These are phyloP conservation scores for Phoxinus phoxinus DNA, from an alignment of 2,113 vertebrate species.

Conservation along the genomic window DNA sequence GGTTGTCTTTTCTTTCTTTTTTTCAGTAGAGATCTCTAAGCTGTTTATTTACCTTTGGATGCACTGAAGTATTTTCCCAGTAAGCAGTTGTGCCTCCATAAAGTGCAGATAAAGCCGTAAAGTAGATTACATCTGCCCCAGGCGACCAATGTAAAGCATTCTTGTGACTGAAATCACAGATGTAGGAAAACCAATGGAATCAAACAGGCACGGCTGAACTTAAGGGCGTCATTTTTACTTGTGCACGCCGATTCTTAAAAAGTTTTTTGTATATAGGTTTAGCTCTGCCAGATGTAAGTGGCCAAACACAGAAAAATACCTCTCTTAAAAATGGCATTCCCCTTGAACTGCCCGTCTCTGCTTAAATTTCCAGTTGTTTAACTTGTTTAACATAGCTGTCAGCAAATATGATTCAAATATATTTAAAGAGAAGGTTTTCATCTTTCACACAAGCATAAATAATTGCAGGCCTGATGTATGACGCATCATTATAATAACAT, in stretches of 20 bases:
- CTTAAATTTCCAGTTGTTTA: neutral
- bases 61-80: slow-evolving; percentile 47
- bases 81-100: slow-evolving; percentile 40
- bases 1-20: neutral
- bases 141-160: slow-evolving; percentile 50
- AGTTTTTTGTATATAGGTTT: neutral
- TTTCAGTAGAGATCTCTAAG: slow-evolving; percentile 28
- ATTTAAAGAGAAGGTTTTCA: neutral
- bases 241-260: neutral
- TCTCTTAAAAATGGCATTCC: neutral
- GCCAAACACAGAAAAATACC: neutral
- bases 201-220: slow-evolving; percentile 39
- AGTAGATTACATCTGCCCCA: slow-evolving; percentile 43
- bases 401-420: neutral
- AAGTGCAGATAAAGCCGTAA: slow-evolving; percentile 47
- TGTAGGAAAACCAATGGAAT: slow-evolving; percentile 43
- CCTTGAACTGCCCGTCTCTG: neutral
- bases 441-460: neutral
- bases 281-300: neutral
- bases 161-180: slow-evolving; percentile 49
- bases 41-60: slow-evolving; percentile 48
- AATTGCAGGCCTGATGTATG: neutral
- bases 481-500: neutral
- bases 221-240: slow-evolving; percentile 44
- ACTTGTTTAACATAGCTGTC: neutral